phyloP scores from a whole-genome alignment of 2,888 invertebrate species.

The Athalia rosae region DNA sequence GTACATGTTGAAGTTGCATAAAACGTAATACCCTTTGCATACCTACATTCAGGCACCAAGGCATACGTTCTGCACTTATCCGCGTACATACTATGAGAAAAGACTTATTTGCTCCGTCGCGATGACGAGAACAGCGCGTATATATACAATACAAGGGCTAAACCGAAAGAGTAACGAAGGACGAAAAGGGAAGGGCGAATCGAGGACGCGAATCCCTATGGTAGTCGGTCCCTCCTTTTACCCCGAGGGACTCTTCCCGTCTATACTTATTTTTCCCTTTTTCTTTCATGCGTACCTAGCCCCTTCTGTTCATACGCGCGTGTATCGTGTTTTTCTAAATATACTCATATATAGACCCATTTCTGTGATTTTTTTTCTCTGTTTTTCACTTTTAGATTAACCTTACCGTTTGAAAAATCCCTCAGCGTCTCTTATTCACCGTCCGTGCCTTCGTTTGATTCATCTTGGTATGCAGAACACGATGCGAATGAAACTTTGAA shows the following conservation, averaged over 20 bases:
- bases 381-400: too few species aligned
- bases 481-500: too few species aligned
- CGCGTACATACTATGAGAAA: not conserved
- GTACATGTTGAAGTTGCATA: not conserved
- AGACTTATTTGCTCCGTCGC: conserved; percentile 4
- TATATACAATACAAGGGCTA: conserved; percentile 17
- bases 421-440: too few species aligned
- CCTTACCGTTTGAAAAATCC: too few species aligned
- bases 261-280: not conserved
- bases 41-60: not conserved
- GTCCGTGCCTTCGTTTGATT: too few species aligned
- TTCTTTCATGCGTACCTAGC: not conserved
- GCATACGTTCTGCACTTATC: not conserved
- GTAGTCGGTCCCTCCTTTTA: conserved; percentile 5
- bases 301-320: too few species aligned
- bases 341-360: too few species aligned
- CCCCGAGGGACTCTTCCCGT: conserved; percentile 11
- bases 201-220: too few species aligned
- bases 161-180: conserved; percentile 27
- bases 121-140: conserved; percentile 20
- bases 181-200: conserved; percentile 8
- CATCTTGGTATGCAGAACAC: too few species aligned
- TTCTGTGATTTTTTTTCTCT: too few species aligned
- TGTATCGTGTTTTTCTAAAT: too few species aligned
- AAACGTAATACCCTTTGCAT: too few species aligned